These are phyloP conservation scores for Gavia stellata DNA, from an alignment of 2,113 vertebrate genomes.

Conservation along the genomic window DNA sequence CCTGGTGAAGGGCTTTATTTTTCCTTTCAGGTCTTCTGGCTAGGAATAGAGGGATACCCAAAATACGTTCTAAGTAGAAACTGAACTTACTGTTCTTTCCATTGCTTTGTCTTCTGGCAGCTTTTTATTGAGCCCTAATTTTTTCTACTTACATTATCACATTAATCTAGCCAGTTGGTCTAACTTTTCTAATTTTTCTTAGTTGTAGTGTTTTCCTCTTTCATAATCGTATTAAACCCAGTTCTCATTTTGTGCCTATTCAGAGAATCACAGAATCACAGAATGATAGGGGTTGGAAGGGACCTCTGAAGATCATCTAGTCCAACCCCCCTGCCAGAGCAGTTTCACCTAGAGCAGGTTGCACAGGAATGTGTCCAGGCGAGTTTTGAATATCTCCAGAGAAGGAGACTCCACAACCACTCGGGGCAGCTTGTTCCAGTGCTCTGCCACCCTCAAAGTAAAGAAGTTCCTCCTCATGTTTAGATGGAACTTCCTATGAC, in stretches of 20 bases:
- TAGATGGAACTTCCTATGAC: too few species aligned
- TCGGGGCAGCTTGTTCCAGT: too few species aligned
- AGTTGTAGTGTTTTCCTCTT: not conserved
- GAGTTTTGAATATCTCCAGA: too few species aligned
- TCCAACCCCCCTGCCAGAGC: too few species aligned
- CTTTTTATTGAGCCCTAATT: not conserved
- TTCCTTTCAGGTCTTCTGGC: not conserved
- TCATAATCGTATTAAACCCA: not conserved
- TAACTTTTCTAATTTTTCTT: not conserved
- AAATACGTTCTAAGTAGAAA: not conserved
- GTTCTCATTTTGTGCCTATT: not conserved
- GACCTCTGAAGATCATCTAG: too few species aligned
- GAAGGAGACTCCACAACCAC: too few species aligned
- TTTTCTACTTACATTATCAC: not conserved
- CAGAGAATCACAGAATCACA: too few species aligned
- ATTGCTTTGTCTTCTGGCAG: not conserved
- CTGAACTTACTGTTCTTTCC: not conserved
- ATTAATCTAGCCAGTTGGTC: not conserved
- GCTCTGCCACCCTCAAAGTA: too few species aligned
- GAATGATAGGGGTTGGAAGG: too few species aligned
- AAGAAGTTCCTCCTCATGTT: too few species aligned
- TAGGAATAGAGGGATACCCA: not conserved
- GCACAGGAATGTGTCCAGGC: too few species aligned
- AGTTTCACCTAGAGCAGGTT: too few species aligned
- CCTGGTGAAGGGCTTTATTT: not conserved